These are phyloP conservation scores for Melipona quadrifasciata DNA, from an alignment of 1,140 invertebrate genomes.

Conservation along the genomic window DNA sequence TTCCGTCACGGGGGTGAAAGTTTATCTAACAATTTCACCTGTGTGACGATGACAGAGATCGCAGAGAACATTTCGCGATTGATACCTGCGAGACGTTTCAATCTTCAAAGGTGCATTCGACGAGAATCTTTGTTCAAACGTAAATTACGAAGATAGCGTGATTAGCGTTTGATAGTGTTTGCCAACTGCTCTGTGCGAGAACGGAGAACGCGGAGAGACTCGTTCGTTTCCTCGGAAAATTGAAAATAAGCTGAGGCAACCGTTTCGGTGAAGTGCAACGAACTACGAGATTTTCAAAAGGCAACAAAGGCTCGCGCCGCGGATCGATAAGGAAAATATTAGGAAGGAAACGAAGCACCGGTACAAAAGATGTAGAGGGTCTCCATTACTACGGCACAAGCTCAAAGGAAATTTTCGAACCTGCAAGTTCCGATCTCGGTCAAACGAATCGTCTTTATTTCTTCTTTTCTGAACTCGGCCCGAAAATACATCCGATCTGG, in stretches of 20 bases:
- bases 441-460: conserved; percentile 10
- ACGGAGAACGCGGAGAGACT: background rate
- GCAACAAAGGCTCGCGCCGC: background rate
- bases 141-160: background rate
- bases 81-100: background rate
- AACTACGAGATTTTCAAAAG: conserved; percentile 22
- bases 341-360: conserved; percentile 12
- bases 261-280: background rate
- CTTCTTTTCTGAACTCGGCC: background rate
- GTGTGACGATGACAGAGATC: background rate
- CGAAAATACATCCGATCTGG: conserved; percentile 12
- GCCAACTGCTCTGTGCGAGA: background rate
- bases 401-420: conserved; percentile 32
- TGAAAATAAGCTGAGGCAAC: conserved; percentile 7
- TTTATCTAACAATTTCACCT: background rate
- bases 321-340: conserved; percentile 38
- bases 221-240: background rate
- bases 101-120: background rate
- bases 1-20: background rate
- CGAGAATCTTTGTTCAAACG: background rate
- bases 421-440: conserved; percentile 6
- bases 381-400: conserved; percentile 11
- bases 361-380: conserved; percentile 34
- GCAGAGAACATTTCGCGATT: background rate
- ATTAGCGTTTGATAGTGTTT: background rate